These are phyloP conservation scores for Lacerta viridis DNA, from an alignment of 2,797 vertebrate species.

Conservation along the genomic window DNA sequence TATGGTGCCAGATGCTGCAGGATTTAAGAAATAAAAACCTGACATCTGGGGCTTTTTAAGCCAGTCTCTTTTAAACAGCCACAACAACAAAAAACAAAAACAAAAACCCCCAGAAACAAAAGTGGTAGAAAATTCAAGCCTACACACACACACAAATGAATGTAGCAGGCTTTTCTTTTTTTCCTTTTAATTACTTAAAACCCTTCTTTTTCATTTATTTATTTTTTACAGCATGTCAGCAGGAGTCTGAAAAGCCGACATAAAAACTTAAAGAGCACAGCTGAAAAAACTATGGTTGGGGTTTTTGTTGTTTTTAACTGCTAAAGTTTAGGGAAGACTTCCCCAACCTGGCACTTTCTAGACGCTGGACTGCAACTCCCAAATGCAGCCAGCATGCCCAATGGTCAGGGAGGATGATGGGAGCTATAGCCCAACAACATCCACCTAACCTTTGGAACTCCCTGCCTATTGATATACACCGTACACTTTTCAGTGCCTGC, in stretches of 20 bases:
- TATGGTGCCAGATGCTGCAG: conserved; percentile 82
- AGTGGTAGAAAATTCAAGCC: conserved; percentile 79
- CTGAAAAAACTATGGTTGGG: conserved; percentile 87
- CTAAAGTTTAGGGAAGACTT: too few species aligned
- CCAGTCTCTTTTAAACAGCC: conserved; percentile 77
- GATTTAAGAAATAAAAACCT: conserved; percentile 83
- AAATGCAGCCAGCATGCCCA: too few species aligned
- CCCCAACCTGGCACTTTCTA: too few species aligned
- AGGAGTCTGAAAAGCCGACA: conserved; percentile 81
- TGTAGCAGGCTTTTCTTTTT: conserved; percentile 16
- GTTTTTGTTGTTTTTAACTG: conserved; percentile 44
- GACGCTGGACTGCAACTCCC: too few species aligned
- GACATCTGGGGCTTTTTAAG: conserved; percentile 85
- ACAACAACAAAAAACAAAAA: too few species aligned
- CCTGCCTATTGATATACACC: too few species aligned
- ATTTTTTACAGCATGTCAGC: conserved; percentile 78
- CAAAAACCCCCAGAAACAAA: conserved; percentile 52
- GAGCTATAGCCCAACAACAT: too few species aligned
- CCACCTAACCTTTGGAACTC: too few species aligned
- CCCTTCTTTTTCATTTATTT: conserved; percentile 80
- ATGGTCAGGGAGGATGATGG: too few species aligned
- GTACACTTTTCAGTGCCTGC: too few species aligned
- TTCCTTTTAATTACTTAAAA: conserved; percentile 83
- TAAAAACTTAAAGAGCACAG: conserved; percentile 92
- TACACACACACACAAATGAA: conserved; percentile 59